These are phyloP conservation scores for Gobionotothen gibberifrons DNA, from an alignment of 2,797 vertebrate species.

Conservation along the genomic window DNA sequence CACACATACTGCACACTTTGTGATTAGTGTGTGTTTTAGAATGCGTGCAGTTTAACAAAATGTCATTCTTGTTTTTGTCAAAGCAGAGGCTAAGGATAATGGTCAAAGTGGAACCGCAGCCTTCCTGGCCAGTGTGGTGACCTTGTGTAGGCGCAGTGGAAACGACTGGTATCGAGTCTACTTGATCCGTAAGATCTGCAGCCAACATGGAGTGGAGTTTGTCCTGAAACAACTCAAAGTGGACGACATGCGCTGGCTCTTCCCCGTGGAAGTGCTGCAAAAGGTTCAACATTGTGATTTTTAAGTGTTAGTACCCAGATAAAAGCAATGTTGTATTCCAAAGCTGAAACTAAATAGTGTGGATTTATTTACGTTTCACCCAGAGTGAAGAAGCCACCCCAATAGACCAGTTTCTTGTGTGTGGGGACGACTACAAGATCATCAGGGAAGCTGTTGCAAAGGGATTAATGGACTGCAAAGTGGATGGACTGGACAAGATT, in stretches of 20 bases:
- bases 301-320: background rate
- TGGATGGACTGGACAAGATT: slow-evolving; percentile 65
- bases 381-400: slow-evolving; percentile 73
- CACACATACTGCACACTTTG: background rate
- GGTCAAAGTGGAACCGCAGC: slow-evolving; percentile 24
- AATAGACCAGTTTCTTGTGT: slow-evolving; percentile 89
- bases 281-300: slow-evolving; percentile 64
- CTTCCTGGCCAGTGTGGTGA: slow-evolving; percentile 76
- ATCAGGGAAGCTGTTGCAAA: slow-evolving; percentile 87
- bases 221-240: slow-evolving; percentile 83
- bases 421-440: slow-evolving; percentile 85
- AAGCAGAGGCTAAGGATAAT: slow-evolving; percentile 45
- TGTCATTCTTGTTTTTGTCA: background rate
- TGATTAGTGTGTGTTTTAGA: background rate
- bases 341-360: background rate
- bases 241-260: slow-evolving; percentile 85
- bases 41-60: background rate
- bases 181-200: slow-evolving; percentile 88
- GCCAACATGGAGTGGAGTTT: slow-evolving; percentile 86
- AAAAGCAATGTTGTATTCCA: background rate
- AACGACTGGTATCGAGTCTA: slow-evolving; percentile 93
- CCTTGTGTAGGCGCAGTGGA: slow-evolving; percentile 74
- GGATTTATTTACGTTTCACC: slow-evolving; percentile 3
- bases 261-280: slow-evolving; percentile 84
- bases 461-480: slow-evolving; percentile 79